Evolutionary conservation across 2,888 invertebrate genomes (phyloP).

Genomic region (Hyalella azteca): DNA sequence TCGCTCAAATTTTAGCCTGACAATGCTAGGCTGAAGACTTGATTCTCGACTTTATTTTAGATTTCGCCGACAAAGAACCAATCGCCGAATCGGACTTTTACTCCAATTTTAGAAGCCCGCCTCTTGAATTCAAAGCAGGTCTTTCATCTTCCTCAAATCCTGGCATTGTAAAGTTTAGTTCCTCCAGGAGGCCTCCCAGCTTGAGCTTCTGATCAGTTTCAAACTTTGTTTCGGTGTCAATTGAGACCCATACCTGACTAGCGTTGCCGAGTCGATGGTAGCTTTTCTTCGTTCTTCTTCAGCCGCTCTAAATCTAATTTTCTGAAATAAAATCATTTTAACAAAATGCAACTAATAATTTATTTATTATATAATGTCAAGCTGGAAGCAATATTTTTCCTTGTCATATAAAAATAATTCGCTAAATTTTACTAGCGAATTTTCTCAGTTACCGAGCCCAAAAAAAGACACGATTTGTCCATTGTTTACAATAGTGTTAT

Average conservation of each 20-base stretch:
- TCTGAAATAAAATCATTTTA: background rate
- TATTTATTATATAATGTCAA: no score
- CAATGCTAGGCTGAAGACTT: no score
- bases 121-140: slow-evolving; percentile 25
- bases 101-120: slow-evolving; percentile 3
- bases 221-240: slow-evolving; percentile 14
- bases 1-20: no score
- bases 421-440: background rate
- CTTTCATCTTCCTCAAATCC: slow-evolving; percentile 11
- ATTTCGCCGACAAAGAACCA: slow-evolving; percentile 20
- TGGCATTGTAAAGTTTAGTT: background rate
- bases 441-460: no score
- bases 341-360: no score
- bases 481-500: no score
- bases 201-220: slow-evolving; percentile 4
- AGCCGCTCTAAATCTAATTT: background rate
- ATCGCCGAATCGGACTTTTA: slow-evolving; percentile 17
- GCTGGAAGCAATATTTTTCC: no score
- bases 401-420: no score
- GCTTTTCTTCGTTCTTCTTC: background rate
- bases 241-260: background rate
- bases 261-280: background rate
- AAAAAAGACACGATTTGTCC: no score
- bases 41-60: no score
- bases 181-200: background rate